Evolutionary conservation across 2,797 vertebrate species (phyloP).

Genomic region (Artibeus lituratus): DNA sequence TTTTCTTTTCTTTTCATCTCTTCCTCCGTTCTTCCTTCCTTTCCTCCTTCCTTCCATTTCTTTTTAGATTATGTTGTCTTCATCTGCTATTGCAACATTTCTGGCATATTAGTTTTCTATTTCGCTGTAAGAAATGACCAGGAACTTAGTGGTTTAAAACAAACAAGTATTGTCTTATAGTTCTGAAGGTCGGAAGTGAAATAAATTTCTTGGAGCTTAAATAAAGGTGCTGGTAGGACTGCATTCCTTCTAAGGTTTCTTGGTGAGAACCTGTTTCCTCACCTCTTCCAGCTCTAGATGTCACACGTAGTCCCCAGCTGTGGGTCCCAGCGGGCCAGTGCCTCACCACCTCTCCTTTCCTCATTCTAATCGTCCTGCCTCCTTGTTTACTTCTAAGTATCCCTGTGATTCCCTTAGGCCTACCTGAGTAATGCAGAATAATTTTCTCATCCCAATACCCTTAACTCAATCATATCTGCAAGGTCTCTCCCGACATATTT

Average conservation of each 20-base stretch:
- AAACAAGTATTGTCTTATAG: neutral
- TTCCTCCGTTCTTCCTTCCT: accelerated
- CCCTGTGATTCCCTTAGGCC: accelerated
- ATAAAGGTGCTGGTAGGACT: too few species aligned
- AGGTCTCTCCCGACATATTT: neutral
- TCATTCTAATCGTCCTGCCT: neutral
- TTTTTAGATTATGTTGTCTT: neutral
- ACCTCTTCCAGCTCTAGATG: neutral
- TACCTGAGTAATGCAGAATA: neutral
- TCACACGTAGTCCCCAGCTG: neutral
- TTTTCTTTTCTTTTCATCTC: neutral
- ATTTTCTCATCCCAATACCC: neutral
- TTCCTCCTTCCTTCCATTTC: accelerated
- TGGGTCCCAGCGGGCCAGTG: neutral
- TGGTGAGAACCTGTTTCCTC: neutral
- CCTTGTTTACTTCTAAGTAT: neutral
- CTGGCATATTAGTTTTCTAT: neutral
- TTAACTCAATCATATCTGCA: neutral
- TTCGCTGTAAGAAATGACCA: neutral
- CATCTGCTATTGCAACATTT: neutral
- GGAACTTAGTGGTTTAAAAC: neutral
- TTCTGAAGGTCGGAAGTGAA: neutral
- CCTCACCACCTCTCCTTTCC: neutral
- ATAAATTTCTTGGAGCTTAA: neutral
- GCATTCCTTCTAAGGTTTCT: neutral